A percentile compares a stretch with the other conserved stretches of the same genome.
phyloP scores from a whole-genome alignment of 2,113 vertebrate genomes.

The Acrocephalus arundinaceus region DNA sequence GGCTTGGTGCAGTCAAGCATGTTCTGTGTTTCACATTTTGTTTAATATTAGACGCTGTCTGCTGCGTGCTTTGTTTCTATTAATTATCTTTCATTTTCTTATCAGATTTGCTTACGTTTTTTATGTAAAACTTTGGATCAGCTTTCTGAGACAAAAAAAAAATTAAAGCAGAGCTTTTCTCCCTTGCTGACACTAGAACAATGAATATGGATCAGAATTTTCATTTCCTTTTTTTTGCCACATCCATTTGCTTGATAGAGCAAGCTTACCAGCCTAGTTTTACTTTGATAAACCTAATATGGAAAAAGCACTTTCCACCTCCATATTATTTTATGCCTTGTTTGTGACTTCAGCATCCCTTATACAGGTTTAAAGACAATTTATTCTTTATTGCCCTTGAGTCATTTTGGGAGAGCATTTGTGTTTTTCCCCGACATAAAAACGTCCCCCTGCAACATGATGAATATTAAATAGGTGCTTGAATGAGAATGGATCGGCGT shows the following conservation, averaged over 20 bases:
- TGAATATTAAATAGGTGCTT: slow-evolving; percentile 68
- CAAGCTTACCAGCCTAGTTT: slow-evolving; percentile 73
- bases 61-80: slow-evolving; percentile 17
- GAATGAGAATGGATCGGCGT: slow-evolving; percentile 31
- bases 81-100: slow-evolving; percentile 45
- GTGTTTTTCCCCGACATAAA: slow-evolving; percentile 62
- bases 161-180: neutral
- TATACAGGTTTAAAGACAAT: slow-evolving; percentile 71
- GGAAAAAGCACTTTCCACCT: slow-evolving; percentile 58
- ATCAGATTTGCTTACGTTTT: neutral
- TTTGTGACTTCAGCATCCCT: slow-evolving; percentile 65
- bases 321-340: slow-evolving; percentile 70
- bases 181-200: slow-evolving; percentile 1
- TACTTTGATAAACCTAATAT: slow-evolving; percentile 67
- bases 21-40: neutral
- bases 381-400: slow-evolving; percentile 69
- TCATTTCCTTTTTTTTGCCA: slow-evolving; percentile 65
- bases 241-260: slow-evolving; percentile 64
- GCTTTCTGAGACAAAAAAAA: neutral
- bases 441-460: slow-evolving; percentile 34
- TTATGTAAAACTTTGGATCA: neutral
- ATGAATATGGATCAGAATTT: slow-evolving; percentile 76
- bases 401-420: slow-evolving; percentile 69
- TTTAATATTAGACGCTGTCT: neutral
- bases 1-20: neutral